A percentile compares a stretch with the other conserved stretches of the same genome.
These are phyloP conservation scores for Yponomeuta plumbellus DNA, from an alignment of 2,888 invertebrate species.

Conservation along the genomic window DNA sequence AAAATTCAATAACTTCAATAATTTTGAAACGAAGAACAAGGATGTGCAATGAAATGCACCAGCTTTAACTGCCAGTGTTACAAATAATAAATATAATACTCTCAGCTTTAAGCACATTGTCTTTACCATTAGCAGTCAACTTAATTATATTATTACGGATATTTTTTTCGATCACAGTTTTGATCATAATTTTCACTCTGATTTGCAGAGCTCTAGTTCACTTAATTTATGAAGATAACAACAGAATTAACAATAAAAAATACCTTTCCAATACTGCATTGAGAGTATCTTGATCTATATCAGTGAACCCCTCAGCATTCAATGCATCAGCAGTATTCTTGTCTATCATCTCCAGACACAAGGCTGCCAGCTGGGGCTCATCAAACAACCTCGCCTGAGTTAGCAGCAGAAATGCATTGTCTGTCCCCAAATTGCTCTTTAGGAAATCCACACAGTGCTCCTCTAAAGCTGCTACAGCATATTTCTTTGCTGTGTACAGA, in stretches of 20 bases:
- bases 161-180: too few species aligned
- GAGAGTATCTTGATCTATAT: constrained; percentile 87
- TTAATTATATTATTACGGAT: too few species aligned
- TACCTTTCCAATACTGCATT: constrained; percentile 82
- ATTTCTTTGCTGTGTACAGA: constrained; percentile 90
- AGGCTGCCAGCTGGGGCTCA: constrained; percentile 86
- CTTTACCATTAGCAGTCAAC: too few species aligned
- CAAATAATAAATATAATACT: too few species aligned
- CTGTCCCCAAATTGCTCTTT: constrained; percentile 83
- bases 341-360: constrained; percentile 89
- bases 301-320: constrained; percentile 87
- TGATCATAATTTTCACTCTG: too few species aligned
- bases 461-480: constrained; percentile 89
- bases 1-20: too few species aligned
- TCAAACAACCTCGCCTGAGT: constrained; percentile 89
- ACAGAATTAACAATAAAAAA: background rate
- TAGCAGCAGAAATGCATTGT: constrained; percentile 89
- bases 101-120: too few species aligned
- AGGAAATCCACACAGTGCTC: constrained; percentile 89
- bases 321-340: constrained; percentile 88
- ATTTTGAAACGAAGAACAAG: too few species aligned
- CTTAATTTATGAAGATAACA: too few species aligned
- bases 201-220: too few species aligned
- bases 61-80: too few species aligned
- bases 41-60: too few species aligned